Evolutionary conservation across 2,113 vertebrate genomes (phyloP).

Genomic region (Emydocephalus ijimae): DNA sequence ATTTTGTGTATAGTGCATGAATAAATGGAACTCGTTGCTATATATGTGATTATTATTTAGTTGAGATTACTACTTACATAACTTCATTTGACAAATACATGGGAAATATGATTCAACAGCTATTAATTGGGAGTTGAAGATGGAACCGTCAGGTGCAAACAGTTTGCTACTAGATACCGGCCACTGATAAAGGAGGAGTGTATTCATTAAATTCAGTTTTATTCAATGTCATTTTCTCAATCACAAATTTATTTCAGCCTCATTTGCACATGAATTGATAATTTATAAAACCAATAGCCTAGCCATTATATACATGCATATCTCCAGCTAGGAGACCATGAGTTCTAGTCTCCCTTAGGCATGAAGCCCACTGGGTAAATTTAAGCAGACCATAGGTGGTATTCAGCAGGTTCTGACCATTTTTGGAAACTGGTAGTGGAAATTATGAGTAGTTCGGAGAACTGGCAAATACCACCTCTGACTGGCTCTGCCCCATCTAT

Average conservation of each 20-base stretch:
- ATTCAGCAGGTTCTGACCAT: no score
- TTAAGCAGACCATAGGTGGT: neutral
- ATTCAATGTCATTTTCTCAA: neutral
- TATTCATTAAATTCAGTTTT: neutral
- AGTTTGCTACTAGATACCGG: neutral
- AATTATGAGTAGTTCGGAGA: no score
- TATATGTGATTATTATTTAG: neutral
- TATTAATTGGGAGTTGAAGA: neutral
- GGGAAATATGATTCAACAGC: neutral
- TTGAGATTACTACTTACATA: neutral
- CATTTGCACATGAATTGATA: neutral
- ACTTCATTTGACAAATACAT: neutral
- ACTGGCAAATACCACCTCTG: no score
- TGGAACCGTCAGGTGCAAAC: neutral
- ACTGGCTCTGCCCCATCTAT: no score
- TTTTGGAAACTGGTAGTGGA: no score
- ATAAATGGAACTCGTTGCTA: neutral
- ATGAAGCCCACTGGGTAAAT: neutral
- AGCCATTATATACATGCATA: neutral
- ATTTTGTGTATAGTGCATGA: neutral
- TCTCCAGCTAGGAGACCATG: neutral
- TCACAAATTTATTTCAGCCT: neutral
- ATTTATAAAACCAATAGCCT: neutral
- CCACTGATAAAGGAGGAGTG: neutral
- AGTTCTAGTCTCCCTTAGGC: neutral